These are phyloP conservation scores for Hystrix cristata DNA, from an alignment of 2,113 vertebrate genomes.

Conservation along the genomic window DNA sequence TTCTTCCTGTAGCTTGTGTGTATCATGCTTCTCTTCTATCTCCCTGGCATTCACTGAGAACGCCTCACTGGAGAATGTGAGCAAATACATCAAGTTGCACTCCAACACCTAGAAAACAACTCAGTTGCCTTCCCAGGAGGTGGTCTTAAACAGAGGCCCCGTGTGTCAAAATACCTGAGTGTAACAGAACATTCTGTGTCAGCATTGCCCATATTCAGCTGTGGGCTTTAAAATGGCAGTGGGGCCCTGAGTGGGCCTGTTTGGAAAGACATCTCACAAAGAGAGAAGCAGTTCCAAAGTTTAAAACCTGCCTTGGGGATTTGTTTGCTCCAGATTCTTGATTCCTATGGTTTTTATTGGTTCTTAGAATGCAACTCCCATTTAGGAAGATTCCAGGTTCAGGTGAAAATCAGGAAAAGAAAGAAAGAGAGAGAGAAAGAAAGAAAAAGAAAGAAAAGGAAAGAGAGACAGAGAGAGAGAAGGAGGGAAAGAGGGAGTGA, in stretches of 20 bases:
- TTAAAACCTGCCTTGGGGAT: neutral
- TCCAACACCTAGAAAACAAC: conserved; percentile 60
- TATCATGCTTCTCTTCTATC: neutral
- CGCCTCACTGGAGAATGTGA: conserved; percentile 27
- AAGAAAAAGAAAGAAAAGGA: neutral
- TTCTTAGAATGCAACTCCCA: neutral
- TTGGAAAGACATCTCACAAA: neutral
- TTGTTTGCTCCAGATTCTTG: neutral
- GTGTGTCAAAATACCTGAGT: neutral
- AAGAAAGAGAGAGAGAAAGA: neutral
- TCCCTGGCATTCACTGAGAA: conserved; percentile 21
- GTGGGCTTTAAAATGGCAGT: neutral
- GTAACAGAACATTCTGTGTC: neutral
- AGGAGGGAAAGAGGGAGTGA: too few species aligned
- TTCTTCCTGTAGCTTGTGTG: conserved; percentile 37
- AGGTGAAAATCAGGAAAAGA: neutral
- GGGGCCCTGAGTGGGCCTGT: neutral
- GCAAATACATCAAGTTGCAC: conserved; percentile 49
- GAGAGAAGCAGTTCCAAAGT: neutral
- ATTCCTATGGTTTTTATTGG: neutral
- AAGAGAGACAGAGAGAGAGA: neutral
- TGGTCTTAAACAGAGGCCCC: neutral
- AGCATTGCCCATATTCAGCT: neutral
- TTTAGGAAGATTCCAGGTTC: conserved; percentile 41
- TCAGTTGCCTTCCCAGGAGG: conserved; percentile 50